These are phyloP conservation scores for Arctocebus calabarensis DNA, from an alignment of 2,797 vertebrate species.

Conservation along the genomic window DNA sequence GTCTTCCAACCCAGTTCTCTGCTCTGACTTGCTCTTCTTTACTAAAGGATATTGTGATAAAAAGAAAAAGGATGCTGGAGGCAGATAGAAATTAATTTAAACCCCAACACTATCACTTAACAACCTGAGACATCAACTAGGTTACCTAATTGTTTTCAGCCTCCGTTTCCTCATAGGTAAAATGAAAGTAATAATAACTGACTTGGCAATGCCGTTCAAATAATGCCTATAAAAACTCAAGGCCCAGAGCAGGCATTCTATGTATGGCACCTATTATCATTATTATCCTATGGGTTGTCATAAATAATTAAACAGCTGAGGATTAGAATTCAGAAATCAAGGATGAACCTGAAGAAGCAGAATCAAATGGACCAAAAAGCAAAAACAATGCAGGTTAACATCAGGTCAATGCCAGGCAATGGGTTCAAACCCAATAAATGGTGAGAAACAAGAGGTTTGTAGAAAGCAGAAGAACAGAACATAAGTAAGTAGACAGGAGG, in stretches of 20 bases:
- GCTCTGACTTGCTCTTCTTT: background rate
- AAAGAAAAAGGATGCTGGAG: background rate
- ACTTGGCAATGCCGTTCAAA: background rate
- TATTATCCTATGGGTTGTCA: background rate
- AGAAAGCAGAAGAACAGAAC: background rate
- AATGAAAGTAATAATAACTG: background rate
- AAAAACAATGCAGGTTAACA: background rate
- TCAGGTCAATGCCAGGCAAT: background rate
- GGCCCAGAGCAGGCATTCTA: background rate
- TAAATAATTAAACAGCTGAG: background rate
- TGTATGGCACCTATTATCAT: background rate
- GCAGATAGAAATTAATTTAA: background rate
- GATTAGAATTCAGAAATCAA: background rate
- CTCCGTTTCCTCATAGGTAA: background rate
- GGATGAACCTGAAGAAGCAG: background rate
- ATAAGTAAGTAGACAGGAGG: background rate
- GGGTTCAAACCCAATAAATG: background rate
- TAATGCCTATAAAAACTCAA: background rate
- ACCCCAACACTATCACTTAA: background rate
- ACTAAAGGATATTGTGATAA: background rate
- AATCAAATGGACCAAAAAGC: background rate
- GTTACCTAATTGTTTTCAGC: background rate
- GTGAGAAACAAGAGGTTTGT: background rate
- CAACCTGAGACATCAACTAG: background rate
- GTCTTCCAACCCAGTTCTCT: background rate